phyloP scores from a whole-genome alignment of 2,113 vertebrate species.

The Ophiodon elongatus region DNA sequence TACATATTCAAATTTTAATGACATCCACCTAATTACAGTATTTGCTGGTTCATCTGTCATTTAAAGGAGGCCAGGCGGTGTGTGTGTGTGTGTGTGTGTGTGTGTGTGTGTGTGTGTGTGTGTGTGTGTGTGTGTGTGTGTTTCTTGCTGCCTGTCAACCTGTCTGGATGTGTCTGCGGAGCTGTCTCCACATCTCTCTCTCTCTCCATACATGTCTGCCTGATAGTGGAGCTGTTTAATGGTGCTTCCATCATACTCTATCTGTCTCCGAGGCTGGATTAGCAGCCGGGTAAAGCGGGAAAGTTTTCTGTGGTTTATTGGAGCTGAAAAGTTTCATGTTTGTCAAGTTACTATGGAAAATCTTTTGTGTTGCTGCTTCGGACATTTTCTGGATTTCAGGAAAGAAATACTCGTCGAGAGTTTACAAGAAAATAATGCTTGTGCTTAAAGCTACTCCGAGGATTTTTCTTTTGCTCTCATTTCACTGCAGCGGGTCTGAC shows the following conservation, averaged over 20 bases:
- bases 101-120: slow-evolving; percentile 5
- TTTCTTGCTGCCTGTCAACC: slow-evolving; percentile 37
- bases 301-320: neutral
- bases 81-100: neutral
- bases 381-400: neutral
- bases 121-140: neutral
- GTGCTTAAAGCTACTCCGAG: too few species aligned
- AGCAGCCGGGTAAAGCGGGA: neutral
- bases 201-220: neutral
- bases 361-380: neutral
- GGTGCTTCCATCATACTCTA: neutral
- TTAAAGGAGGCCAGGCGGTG: slow-evolving; percentile 47
- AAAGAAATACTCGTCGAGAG: too few species aligned
- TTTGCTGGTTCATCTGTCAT: slow-evolving; percentile 65
- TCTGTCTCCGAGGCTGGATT: neutral
- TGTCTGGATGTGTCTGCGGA: slow-evolving; percentile 30
- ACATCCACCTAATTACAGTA: slow-evolving; percentile 67
- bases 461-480: too few species aligned
- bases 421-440: too few species aligned
- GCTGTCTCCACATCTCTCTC: slow-evolving; percentile 36
- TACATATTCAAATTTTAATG: slow-evolving; percentile 73
- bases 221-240: slow-evolving; percentile 41
- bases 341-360: neutral
- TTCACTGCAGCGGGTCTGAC: neutral
- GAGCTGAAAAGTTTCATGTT: neutral